These are phyloP conservation scores for Talpa occidentalis DNA, from an alignment of 2,113 vertebrate genomes.

Conservation along the genomic window DNA sequence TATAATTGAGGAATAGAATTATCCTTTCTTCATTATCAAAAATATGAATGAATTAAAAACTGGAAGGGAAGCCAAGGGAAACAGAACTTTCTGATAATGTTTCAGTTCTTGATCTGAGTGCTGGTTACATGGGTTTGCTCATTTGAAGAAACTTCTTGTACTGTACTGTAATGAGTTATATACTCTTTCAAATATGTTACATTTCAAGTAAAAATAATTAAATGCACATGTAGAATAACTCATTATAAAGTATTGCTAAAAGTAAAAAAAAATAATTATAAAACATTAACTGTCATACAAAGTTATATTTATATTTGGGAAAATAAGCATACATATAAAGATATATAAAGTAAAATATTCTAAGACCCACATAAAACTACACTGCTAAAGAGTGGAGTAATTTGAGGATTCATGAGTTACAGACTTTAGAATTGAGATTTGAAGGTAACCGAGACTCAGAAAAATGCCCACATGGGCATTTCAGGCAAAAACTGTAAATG, in stretches of 20 bases:
- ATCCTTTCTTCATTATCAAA: background rate
- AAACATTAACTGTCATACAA: background rate
- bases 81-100: background rate
- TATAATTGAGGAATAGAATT: background rate
- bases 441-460: background rate
- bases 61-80: background rate
- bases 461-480: background rate
- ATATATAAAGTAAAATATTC: background rate
- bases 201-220: background rate
- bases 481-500: background rate
- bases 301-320: background rate
- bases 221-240: background rate
- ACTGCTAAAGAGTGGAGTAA: background rate
- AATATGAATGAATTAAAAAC: background rate
- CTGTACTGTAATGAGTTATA: too few species aligned
- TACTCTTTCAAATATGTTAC: background rate
- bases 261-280: conserved; percentile 13
- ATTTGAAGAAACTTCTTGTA: background rate
- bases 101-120: background rate
- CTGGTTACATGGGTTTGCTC: background rate
- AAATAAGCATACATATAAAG: background rate
- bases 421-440: background rate
- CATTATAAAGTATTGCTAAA: background rate
- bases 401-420: background rate
- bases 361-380: background rate